These are phyloP conservation scores for Sycophaga agraensis DNA, from an alignment of 1,140 invertebrate species.

Conservation along the genomic window DNA sequence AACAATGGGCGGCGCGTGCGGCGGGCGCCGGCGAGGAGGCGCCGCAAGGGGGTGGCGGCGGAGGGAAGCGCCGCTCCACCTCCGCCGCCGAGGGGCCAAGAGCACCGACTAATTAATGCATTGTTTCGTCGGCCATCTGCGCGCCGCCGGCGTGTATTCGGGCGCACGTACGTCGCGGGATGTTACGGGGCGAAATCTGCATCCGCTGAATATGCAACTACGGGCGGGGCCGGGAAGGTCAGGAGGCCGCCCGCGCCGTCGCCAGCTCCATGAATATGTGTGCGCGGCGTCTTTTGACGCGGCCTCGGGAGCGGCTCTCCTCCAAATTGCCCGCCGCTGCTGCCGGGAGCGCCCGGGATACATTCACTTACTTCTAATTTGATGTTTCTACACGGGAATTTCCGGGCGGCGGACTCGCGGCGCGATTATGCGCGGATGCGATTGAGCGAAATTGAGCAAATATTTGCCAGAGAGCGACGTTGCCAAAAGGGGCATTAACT, in stretches of 20 bases:
- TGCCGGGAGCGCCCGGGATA: too few species aligned
- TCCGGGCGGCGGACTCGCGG: too few species aligned
- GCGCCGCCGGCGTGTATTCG: neutral
- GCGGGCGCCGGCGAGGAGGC: neutral
- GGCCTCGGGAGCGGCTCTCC: too few species aligned
- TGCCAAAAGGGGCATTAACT: too few species aligned
- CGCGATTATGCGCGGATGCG: too few species aligned
- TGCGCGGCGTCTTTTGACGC: neutral
- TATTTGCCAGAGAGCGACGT: too few species aligned
- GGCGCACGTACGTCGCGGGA: neutral
- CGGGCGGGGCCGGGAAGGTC: neutral
- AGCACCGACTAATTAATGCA: conserved; percentile 42
- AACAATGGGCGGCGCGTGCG: conserved; percentile 11
- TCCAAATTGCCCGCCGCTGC: too few species aligned
- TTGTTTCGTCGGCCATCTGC: conserved; percentile 27
- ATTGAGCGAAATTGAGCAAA: too few species aligned
- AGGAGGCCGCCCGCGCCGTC: neutral
- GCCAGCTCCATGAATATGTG: conserved; percentile 4
- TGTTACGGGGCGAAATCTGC: conserved; percentile 34
- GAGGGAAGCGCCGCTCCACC: neutral
- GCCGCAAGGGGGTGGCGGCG: conserved; percentile 2
- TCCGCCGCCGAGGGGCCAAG: neutral
- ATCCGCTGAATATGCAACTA: conserved; percentile 42
- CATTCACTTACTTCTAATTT: too few species aligned
- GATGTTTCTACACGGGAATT: too few species aligned